phyloP scores from a whole-genome alignment of 2,888 invertebrate species.

The Oxystoma pomonae region DNA sequence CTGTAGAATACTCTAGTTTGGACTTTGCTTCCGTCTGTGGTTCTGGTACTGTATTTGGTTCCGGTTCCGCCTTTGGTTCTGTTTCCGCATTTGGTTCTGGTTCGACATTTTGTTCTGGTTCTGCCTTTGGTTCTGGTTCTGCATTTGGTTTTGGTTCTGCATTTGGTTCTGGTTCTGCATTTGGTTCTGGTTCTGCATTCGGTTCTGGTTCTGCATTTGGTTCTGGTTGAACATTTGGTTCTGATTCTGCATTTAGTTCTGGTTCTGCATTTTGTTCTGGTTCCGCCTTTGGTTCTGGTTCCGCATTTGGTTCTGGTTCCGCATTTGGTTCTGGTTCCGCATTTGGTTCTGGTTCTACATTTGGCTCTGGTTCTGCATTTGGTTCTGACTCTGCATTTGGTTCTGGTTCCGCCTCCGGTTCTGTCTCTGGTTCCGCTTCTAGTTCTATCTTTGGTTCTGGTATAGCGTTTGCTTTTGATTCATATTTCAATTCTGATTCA shows the following conservation, averaged over 20 bases:
- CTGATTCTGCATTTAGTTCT: constrained; percentile 28
- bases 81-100: constrained; percentile 34
- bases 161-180: constrained; percentile 48
- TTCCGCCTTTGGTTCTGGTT: constrained; percentile 29
- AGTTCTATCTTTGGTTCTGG: constrained; percentile 35
- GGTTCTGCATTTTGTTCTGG: constrained; percentile 24
- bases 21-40: too few relatives aligned
- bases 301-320: constrained; percentile 37
- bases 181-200: constrained; percentile 42
- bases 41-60: constrained; percentile 29
- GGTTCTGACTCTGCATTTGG: constrained; percentile 33
- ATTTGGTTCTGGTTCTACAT: constrained; percentile 36
- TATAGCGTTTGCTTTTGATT: constrained; percentile 32
- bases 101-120: constrained; percentile 31
- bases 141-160: constrained; percentile 41
- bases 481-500: constrained; percentile 29
- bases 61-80: constrained; percentile 26
- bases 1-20: too few relatives aligned
- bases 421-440: constrained; percentile 16
- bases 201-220: constrained; percentile 38
- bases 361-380: constrained; percentile 30
- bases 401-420: constrained; percentile 13
- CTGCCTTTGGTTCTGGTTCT: constrained; percentile 29
- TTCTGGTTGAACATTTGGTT: constrained; percentile 31
- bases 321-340: constrained; percentile 36